A percentile compares a stretch with the other conserved stretches of the same genome.
Evolutionary conservation across 2,113 vertebrate species (phyloP).

Genomic region (Hippolais icterina): DNA sequence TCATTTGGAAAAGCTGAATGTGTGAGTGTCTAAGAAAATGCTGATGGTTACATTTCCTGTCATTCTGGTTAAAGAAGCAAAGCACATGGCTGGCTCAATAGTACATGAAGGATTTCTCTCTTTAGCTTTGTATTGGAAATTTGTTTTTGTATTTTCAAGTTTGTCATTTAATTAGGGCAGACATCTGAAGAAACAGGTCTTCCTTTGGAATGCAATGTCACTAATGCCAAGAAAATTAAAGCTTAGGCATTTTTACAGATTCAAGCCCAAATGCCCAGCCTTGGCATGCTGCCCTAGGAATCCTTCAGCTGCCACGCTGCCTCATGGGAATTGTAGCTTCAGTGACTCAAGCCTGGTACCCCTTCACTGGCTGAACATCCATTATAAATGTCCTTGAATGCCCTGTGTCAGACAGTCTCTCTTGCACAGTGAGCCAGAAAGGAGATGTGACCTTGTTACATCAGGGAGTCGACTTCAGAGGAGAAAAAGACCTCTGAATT

Average conservation of each 20-base stretch:
- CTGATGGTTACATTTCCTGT: neutral
- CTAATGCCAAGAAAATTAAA: neutral
- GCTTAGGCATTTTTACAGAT: neutral
- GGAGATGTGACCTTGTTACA: neutral
- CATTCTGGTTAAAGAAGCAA: neutral
- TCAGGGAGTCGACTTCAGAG: neutral
- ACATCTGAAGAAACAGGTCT: neutral
- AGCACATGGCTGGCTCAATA: neutral
- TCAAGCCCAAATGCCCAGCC: neutral
- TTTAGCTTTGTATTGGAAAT: neutral
- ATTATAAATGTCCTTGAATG: neutral
- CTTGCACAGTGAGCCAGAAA: neutral
- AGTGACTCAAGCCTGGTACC: neutral
- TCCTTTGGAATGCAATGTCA: neutral
- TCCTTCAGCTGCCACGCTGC: neutral
- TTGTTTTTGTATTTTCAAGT: neutral
- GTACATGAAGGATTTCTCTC: neutral
- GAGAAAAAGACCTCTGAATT: neutral
- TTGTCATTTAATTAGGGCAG: neutral
- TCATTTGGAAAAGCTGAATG: constrained; percentile 28
- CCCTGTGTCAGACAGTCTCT: neutral
- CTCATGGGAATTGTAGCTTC: neutral
- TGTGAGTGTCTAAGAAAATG: neutral
- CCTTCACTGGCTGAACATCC: neutral
- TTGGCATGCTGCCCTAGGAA: neutral